Conservation (phyloP, 2,113 vertebrate species). For the Puffinus mauretanicus region DNA sequence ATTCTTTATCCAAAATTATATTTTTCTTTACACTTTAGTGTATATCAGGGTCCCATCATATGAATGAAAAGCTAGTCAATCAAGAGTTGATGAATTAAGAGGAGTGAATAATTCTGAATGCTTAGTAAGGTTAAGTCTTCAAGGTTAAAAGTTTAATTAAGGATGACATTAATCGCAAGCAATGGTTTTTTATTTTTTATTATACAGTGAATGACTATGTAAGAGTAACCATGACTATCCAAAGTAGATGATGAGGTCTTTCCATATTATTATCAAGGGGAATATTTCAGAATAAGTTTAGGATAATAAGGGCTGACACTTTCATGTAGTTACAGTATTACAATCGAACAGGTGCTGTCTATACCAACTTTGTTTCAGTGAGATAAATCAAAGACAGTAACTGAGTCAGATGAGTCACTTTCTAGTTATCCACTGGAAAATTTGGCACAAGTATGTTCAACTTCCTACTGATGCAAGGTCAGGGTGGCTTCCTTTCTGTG, state of each 20-base stretch:
- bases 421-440: background rate
- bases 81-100: background rate
- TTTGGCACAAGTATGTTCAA: background rate
- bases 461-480: background rate
- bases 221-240: background rate
- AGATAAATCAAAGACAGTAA: background rate
- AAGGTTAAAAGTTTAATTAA: background rate
- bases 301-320: background rate
- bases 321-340: background rate
- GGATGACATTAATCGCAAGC: background rate
- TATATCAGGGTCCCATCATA: background rate
- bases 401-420: background rate
- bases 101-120: background rate
- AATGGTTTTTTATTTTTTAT: background rate
- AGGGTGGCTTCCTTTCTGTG: background rate
- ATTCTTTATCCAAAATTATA: background rate
- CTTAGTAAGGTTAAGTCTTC: background rate
- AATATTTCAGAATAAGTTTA: background rate
- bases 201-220: background rate
- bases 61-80: background rate
- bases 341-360: background rate
- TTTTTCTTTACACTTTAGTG: background rate
- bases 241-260: background rate
- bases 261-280: background rate
- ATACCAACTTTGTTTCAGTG: background rate